phyloP scores from a whole-genome alignment of 35 echinoderm and acorn worm species.

The Lytechinus variegatus region DNA sequence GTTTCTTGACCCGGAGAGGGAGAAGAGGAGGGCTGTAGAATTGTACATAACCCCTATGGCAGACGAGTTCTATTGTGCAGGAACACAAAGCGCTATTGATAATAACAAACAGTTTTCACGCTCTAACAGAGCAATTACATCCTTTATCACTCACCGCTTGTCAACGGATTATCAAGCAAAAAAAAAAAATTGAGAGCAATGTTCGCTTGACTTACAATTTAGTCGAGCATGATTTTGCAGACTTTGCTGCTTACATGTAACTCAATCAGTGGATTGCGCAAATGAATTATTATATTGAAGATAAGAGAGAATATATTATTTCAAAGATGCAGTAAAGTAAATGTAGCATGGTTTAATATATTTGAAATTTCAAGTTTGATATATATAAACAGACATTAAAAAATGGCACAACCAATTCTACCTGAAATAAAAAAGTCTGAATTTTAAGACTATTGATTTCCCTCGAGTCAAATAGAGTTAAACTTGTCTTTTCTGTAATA shows the following conservation, averaged over 20 bases:
- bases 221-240: not conserved
- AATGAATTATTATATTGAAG: not conserved
- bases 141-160: conserved; percentile 22
- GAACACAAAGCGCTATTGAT: conserved; percentile 24
- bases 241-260: not conserved
- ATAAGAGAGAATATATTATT: no score
- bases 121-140: conserved; percentile 26
- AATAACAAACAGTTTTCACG: conserved; percentile 49
- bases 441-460: not conserved
- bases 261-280: not conserved
- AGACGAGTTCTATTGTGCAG: not conserved
- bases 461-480: not conserved
- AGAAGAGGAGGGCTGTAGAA: not conserved
- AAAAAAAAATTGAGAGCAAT: not conserved
- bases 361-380: no score
- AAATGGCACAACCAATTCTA: not conserved
- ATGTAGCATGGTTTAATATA: no score
- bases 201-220: not conserved
- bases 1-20: not conserved
- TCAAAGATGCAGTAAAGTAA: no score
- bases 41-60: not conserved
- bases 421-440: not conserved
- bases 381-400: not conserved
- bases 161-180: not conserved
- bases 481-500: not conserved